A percentile compares a stretch with the other conserved stretches of the same genome.
Evolutionary conservation across 2,797 vertebrate genomes (phyloP).

Genomic region (Intellagama lesueurii): DNA sequence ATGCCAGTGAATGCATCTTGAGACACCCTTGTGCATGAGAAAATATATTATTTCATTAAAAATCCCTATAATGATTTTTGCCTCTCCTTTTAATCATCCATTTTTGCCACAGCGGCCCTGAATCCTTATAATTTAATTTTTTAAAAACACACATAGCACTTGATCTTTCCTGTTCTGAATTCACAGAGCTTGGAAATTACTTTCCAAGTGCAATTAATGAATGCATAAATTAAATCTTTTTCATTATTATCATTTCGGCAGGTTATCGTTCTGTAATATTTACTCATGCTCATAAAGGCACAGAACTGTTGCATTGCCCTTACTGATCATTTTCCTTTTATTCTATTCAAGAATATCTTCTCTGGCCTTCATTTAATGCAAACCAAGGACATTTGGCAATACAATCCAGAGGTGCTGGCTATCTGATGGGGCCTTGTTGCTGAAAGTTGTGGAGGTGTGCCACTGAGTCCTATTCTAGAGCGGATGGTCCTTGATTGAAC

Average conservation of each 20-base stretch:
- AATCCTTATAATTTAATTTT: slow-evolving; percentile 34
- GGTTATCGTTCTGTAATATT: neutral
- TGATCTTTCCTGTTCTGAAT: neutral
- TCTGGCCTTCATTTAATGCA: neutral
- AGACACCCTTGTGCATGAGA: neutral
- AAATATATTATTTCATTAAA: neutral
- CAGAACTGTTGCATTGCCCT: neutral
- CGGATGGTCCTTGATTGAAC: too few species aligned
- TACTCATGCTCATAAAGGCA: neutral
- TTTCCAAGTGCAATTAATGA: slow-evolving; percentile 26
- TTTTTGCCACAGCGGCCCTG: slow-evolving; percentile 19
- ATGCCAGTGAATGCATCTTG: neutral
- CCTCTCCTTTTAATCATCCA: neutral
- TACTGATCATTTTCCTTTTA: neutral
- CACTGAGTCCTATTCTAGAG: neutral
- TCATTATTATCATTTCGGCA: neutral
- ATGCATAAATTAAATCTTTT: slow-evolving; percentile 22
- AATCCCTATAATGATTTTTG: neutral
- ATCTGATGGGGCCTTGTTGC: neutral
- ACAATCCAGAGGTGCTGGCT: neutral
- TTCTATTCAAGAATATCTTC: neutral
- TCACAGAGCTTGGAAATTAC: neutral
- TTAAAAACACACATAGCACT: slow-evolving; percentile 34
- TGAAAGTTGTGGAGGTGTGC: neutral
- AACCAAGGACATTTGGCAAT: neutral